phyloP scores from a whole-genome alignment of 2,888 invertebrate genomes.

The Allacma fusca region DNA sequence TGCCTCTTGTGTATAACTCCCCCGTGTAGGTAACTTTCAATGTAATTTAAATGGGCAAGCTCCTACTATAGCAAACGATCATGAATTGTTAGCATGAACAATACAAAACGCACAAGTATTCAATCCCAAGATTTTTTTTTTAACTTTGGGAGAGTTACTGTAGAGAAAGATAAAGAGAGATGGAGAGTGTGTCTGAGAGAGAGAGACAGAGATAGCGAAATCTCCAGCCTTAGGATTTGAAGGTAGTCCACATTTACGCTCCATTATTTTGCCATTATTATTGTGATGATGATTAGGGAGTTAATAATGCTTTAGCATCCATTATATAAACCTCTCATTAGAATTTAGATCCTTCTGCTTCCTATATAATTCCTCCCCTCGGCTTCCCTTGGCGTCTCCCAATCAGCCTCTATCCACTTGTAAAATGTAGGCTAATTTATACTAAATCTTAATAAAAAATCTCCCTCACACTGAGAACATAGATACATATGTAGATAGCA shows the following conservation, averaged over 20 bases:
- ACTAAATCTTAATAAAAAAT: too few relatives aligned
- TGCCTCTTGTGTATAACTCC: too few relatives aligned
- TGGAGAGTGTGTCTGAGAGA: too few relatives aligned
- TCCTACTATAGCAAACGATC: too few relatives aligned
- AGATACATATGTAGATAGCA: too few relatives aligned
- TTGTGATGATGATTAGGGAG: conserved; percentile 16
- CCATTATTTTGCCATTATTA: conserved; percentile 29
- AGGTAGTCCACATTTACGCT: conserved; percentile 36
- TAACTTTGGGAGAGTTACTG: too few relatives aligned
- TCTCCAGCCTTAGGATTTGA: conserved; percentile 22
- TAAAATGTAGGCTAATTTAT: too few relatives aligned
- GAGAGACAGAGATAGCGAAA: background rate
- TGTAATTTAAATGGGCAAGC: too few relatives aligned
- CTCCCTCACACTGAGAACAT: too few relatives aligned
- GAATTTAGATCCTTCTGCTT: background rate
- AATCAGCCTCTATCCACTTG: too few relatives aligned
- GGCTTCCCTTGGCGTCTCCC: background rate
- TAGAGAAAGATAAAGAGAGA: too few relatives aligned
- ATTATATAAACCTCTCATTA: conserved; percentile 1
- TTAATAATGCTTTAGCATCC: background rate
- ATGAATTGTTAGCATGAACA: background rate
- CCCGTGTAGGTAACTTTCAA: too few relatives aligned
- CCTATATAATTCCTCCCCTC: conserved; percentile 28
- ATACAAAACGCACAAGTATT: background rate
- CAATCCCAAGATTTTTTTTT: background rate